These are phyloP conservation scores for Petrophora chlorosata DNA, from an alignment of 2,888 invertebrate species.

Conservation along the genomic window DNA sequence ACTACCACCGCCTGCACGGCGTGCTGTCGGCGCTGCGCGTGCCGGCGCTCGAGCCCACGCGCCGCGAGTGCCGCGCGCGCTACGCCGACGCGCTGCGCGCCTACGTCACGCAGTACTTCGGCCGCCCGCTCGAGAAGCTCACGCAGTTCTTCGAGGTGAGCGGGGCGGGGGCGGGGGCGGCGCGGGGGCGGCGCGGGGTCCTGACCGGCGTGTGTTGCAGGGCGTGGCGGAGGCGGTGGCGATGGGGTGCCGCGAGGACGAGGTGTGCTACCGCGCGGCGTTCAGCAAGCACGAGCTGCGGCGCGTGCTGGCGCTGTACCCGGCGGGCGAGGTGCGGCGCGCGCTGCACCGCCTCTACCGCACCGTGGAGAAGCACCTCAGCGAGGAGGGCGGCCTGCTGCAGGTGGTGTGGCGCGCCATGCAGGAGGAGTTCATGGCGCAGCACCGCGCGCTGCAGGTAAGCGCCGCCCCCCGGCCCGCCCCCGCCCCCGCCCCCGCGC, in stretches of 20 bases:
- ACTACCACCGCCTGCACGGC: constrained; percentile 96
- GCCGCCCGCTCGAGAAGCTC: constrained; percentile 84
- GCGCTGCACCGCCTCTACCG: constrained; percentile 95
- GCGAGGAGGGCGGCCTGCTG: constrained; percentile 95
- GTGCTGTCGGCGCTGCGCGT: constrained; percentile 95
- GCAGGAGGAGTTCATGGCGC: constrained; percentile 99
- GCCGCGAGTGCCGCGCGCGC: constrained; percentile 94
- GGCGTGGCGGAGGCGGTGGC: constrained; percentile 97
- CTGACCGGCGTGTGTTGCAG: constrained; percentile 83
- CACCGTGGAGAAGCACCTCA: constrained; percentile 98
- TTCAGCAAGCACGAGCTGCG: constrained; percentile 98
- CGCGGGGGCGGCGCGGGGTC: constrained; percentile 98
- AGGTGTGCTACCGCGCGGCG: constrained; percentile 98
- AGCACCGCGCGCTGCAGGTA: constrained; percentile 92
- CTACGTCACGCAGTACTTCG: constrained; percentile 98
- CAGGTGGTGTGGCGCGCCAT: constrained; percentile 99
- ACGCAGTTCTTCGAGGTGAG: constrained; percentile 97
- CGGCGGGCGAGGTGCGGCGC: constrained; percentile 88
- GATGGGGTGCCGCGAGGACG: constrained; percentile 97
- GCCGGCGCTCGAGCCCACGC: constrained; percentile 91
- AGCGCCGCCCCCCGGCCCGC: background rate
- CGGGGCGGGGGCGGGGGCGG: constrained; percentile 95
- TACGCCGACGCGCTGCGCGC: constrained; percentile 95
- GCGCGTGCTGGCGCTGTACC: constrained; percentile 97
- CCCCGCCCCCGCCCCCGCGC: no score